Percentiles rank a stretch among this genome's conserved stretches.
Evolutionary conservation across 2,888 invertebrate genomes (phyloP).

Genomic region (Sarcophaga variegata): DNA sequence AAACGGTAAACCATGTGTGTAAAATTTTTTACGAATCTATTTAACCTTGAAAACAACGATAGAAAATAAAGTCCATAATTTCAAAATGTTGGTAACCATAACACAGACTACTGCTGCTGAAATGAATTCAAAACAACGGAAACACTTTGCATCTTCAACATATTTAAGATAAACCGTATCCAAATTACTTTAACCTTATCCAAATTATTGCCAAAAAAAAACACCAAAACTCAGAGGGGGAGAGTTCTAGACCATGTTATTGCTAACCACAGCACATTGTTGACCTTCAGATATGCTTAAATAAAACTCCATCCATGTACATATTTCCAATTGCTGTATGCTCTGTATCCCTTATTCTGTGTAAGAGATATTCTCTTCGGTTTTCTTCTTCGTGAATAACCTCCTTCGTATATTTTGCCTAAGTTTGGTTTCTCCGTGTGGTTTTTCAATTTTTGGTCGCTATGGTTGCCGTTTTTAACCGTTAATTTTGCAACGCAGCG

Average conservation of each 20-base stretch:
- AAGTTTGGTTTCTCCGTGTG: slow-evolving; percentile 73
- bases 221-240: slow-evolving; percentile 49
- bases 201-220: slow-evolving; percentile 57
- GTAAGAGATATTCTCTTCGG: slow-evolving; percentile 10
- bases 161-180: slow-evolving; percentile 23
- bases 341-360: slow-evolving; percentile 15
- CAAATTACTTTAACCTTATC: slow-evolving; percentile 51
- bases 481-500: slow-evolving; percentile 43
- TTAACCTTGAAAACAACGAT: too few relatives aligned
- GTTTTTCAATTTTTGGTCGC: slow-evolving; percentile 67
- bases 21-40: too few relatives aligned
- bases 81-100: too few relatives aligned
- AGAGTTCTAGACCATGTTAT: slow-evolving; percentile 35
- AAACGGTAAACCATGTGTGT: too few relatives aligned
- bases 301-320: slow-evolving; percentile 24
- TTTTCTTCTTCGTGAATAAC: background rate
- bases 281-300: slow-evolving; percentile 63
- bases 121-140: background rate
- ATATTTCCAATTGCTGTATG: background rate
- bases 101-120: too few relatives aligned
- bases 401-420: background rate
- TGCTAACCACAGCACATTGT: slow-evolving; percentile 54
- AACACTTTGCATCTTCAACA: background rate
- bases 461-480: slow-evolving; percentile 74
- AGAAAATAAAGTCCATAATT: too few relatives aligned